Base-by-base conservation (phyloP, 2,113 vertebrate genomes). In the Lasiurus borealis region DNA sequence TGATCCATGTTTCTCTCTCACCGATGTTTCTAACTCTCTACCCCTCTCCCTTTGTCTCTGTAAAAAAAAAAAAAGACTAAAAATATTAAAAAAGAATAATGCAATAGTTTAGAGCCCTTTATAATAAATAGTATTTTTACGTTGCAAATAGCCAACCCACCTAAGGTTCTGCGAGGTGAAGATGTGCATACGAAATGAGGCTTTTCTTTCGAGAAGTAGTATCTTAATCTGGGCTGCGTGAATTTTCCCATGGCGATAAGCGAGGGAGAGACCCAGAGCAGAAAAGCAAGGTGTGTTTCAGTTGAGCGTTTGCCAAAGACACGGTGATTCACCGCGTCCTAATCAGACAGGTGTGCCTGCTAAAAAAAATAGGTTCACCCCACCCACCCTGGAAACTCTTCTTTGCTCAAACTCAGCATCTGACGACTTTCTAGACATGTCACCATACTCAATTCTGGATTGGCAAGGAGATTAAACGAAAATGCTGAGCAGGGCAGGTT, bases 271-370 rank as follows among this genome's bases (percentile, higher is more conserved):
- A 97, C 93, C 83, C 23, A 13, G 95, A 8, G 69, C 92, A 95
- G 95, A 52, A 54, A 95, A 92, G 90, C 93, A 71, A 95, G 0
- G 0, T 93, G 40, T 85, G 91, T 97, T 98, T 95, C 0, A 8
- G 29, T 88, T 23, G 12, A 96, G 81, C 85, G 66, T 40, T 48
- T 15, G 90, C 97, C 98, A 97, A 82, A 48, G 54, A 66, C 68
- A 80, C 0, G 8, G 69, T 98, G 97, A 98, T 91, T 98, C 98
- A 98, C 2, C 0, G 98, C 97, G 96, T 98, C 98, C 97, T 96
- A 97, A 97, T 97, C 94, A 91, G 96, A 97, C 91, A 98, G 98
- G 97, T 0, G 31, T 98, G 96, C 97, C 98, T 96, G 52, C 96
- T 69, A 50, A 92, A 96, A 95, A 97, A 93, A 96, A 96, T 96